Evolutionary conservation across 2,797 vertebrate species (phyloP), one percentile per base, ranked within the genome.

Genomic region (Acrocephalus scirpaceus): DNA sequence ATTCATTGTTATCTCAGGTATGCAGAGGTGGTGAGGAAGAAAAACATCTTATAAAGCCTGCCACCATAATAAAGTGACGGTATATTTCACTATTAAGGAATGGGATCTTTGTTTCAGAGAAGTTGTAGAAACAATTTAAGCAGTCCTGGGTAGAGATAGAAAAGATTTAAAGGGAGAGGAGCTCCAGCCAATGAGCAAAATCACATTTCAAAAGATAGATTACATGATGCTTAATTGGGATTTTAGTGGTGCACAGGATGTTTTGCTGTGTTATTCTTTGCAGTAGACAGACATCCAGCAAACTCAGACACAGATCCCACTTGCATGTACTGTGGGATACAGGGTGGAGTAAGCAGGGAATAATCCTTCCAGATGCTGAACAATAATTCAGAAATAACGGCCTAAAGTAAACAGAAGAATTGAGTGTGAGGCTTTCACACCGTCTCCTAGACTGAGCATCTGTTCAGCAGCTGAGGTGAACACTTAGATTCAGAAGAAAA

Each of bases 391-490:
- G 34, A 85, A 79, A 92, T 61, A 93, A 60, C 27, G 16, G 48
- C 66, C 65, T 64, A 48, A 72, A 93, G 69, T 53, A 83, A 93
- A 61, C 19, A 70, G 51, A 44, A 75, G 69, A 62, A 40, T 22
- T 56, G 60, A 66, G 18, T 8, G 14, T 53, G 75, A 75, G 47
- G 38, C 16, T 92, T 92, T 89, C 4, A 0, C 48, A 57, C 77
- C 16, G 0, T 69, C 38, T 87, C 81, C 36, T 71, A 36, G 72
- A 27, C 64, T 71, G 50, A 71, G 72, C 78, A 93, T 87, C 86
- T 91, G 78, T 83, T 96, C 72, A 69, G 69, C 65, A 90, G 51
- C 61, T 86, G 85, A 92, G 73, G 36, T 75, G 48, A 36, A 45
- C 90, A 72, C 79, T 91, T 71, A 56, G 47, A 78, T 48, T 80